phyloP scores from a whole-genome alignment of 2,113 vertebrate species.

The Microtus oregoni region DNA sequence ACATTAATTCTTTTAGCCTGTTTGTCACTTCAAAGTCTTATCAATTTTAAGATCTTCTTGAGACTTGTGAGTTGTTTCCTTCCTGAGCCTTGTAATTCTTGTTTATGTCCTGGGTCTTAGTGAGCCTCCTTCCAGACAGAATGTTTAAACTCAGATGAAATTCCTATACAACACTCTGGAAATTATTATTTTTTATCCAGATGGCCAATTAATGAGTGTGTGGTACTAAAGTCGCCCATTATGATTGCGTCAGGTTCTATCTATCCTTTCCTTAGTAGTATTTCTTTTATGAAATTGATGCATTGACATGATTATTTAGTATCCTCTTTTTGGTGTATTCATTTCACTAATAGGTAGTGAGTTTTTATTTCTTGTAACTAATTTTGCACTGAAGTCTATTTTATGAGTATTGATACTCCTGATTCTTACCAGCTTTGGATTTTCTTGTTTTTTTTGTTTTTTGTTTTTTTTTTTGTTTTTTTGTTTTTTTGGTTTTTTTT shows the following conservation, averaged over 20 bases:
- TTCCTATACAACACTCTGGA: background rate
- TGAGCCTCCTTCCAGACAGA: background rate
- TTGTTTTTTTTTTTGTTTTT: no score
- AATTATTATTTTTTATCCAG: background rate
- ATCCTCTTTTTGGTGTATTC: background rate
- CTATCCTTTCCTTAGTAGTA: background rate
- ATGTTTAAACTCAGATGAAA: background rate
- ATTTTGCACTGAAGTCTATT: background rate
- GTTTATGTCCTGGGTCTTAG: background rate
- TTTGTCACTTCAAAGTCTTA: background rate
- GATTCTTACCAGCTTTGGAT: background rate
- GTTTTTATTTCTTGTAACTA: background rate
- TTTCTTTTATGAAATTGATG: background rate
- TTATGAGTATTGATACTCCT: background rate
- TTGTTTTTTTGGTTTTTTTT: no score
- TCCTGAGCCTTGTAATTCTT: background rate
- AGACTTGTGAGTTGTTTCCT: background rate
- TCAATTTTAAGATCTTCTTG: background rate
- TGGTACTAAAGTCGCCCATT: background rate
- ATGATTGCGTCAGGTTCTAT: no score
- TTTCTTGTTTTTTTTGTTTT: no score
- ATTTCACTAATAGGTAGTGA: background rate
- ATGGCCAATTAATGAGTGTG: background rate
- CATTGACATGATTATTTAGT: background rate
- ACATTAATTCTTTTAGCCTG: background rate